These are phyloP conservation scores for Serrognathus titanus DNA, from an alignment of 2,888 invertebrate species.

Conservation along the genomic window DNA sequence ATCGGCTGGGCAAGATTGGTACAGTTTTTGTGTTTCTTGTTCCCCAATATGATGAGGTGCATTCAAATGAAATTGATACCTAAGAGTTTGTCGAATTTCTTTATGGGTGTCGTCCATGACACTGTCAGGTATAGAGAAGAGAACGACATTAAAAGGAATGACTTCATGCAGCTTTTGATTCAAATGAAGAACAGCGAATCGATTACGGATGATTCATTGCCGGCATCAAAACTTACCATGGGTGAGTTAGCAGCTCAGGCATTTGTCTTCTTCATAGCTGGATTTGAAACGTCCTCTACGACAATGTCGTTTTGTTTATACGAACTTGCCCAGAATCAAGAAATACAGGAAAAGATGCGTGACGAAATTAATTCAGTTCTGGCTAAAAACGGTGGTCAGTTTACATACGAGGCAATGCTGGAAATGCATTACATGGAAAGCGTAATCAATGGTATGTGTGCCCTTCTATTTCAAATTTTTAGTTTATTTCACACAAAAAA, in stretches of 20 bases:
- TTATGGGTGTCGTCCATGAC: conserved; percentile 45
- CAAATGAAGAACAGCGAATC: conserved; percentile 41
- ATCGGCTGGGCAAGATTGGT: conserved; percentile 15
- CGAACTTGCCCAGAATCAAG: conserved; percentile 47
- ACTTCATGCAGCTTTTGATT: conserved; percentile 54
- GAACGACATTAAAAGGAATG: conserved; percentile 49
- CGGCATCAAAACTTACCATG: not conserved
- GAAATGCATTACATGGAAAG: conserved; percentile 44
- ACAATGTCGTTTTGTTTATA: conserved; percentile 48
- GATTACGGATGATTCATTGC: not conserved
- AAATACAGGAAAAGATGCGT: conserved; percentile 42
- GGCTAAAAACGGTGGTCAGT: conserved; percentile 37
- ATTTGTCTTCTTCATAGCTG: conserved; percentile 51
- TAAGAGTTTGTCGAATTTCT: conserved; percentile 44
- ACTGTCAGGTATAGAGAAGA: conserved; percentile 49
- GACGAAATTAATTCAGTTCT: conserved; percentile 32
- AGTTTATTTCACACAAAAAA: no score
- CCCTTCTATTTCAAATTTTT: no score
- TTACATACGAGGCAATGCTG: conserved; percentile 48
- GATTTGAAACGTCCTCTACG: conserved; percentile 53
- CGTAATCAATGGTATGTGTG: conserved; percentile 26
- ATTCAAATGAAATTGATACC: conserved; percentile 28
- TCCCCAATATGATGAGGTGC: conserved; percentile 23
- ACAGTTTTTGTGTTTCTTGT: conserved; percentile 6
- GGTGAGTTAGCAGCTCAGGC: conserved; percentile 49